Conservation (phyloP, 2,888 invertebrate species). For the Buathra laborator region DNA sequence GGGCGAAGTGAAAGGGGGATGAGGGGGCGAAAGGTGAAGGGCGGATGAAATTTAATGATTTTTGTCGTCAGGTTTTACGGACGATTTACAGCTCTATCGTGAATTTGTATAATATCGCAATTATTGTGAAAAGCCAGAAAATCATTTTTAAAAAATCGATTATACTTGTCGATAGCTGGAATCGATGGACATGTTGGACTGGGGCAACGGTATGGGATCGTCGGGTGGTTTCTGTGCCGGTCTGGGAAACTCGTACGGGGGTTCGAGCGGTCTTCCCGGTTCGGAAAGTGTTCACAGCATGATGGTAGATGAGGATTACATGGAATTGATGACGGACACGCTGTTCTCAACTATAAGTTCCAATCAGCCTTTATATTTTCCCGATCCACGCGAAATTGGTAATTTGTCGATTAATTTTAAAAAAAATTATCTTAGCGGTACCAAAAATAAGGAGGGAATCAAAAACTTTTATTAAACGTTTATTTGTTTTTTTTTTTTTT, state of each 20-base stretch:
- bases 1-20: too few relatives aligned
- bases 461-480: too few relatives aligned
- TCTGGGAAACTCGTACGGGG: slow-evolving; percentile 78
- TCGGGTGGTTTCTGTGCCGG: slow-evolving; percentile 77
- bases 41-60: too few relatives aligned
- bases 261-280: slow-evolving; percentile 76
- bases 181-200: slow-evolving; percentile 91
- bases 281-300: slow-evolving; percentile 88
- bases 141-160: too few relatives aligned
- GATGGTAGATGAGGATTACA: slow-evolving; percentile 94
- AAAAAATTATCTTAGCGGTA: neutral
- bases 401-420: slow-evolving; percentile 77
- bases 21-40: too few relatives aligned
- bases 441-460: too few relatives aligned
- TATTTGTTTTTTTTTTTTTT: too few relatives aligned
- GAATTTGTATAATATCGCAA: too few relatives aligned
- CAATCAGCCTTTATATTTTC: slow-evolving; percentile 97
- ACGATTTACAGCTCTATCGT: too few relatives aligned
- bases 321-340: slow-evolving; percentile 95
- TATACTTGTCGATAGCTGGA: slow-evolving; percentile 86
- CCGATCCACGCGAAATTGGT: slow-evolving; percentile 98
- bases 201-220: slow-evolving; percentile 84
- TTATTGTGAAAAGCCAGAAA: too few relatives aligned
- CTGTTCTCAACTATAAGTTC: slow-evolving; percentile 94
- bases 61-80: too few relatives aligned